Evolutionary conservation across 2,888 invertebrate species (phyloP).

Genomic region (Eupithecia vulgata): DNA sequence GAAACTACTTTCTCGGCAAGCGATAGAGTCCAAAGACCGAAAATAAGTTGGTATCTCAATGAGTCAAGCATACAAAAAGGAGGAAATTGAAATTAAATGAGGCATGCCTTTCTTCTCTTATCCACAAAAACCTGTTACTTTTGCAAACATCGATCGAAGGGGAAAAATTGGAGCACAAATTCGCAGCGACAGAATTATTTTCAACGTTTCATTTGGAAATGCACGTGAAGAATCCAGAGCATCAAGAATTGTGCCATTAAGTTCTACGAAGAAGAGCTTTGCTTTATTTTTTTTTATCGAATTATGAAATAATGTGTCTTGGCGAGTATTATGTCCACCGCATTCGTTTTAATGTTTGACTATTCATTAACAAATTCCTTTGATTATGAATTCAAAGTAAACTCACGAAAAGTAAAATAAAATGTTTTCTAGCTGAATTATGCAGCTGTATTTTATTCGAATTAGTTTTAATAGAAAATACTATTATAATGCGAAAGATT

Average conservation of each 20-base stretch:
- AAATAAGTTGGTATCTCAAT: background rate
- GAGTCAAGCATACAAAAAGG: background rate
- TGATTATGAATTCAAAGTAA: too few species aligned
- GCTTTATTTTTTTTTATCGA: background rate
- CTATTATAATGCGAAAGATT: too few species aligned
- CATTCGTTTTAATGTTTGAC: too few species aligned
- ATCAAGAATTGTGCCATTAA: background rate
- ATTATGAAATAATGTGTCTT: background rate
- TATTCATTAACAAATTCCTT: too few species aligned
- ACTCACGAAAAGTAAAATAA: background rate
- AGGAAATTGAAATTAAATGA: conserved; percentile 21
- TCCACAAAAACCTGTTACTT: conserved; percentile 21
- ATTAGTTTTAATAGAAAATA: background rate
- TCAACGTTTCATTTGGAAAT: conserved; percentile 23
- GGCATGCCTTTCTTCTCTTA: conserved; percentile 9
- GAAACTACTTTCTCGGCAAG: background rate
- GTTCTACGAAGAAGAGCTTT: background rate
- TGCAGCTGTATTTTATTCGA: background rate
- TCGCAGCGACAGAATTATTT: conserved; percentile 19
- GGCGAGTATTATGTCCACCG: too few species aligned
- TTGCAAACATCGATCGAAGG: conserved; percentile 17
- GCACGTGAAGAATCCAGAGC: conserved; percentile 5
- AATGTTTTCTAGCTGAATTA: background rate
- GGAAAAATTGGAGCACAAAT: conserved; percentile 25
- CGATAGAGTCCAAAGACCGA: background rate